Conservation (phyloP, 1,140 invertebrate species). For the Idris sp. region DNA sequence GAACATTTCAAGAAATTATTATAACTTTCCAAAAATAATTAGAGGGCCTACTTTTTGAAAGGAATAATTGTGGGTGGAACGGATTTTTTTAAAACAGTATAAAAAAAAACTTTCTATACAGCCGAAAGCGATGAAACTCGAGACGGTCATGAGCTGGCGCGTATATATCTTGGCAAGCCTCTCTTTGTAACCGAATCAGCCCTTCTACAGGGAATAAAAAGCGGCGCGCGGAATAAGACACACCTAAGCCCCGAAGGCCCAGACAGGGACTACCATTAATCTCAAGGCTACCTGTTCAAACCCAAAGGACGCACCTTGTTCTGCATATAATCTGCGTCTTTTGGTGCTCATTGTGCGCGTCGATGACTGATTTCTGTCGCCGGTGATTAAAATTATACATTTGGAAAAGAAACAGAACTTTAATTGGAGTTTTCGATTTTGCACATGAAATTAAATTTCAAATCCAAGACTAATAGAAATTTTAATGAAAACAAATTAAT, state of each 20-base stretch:
- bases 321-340: conserved; percentile 58
- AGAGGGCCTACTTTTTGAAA: too few species aligned
- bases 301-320: conserved; percentile 54
- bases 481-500: too few species aligned
- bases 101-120: too few species aligned
- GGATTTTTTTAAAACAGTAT: too few species aligned
- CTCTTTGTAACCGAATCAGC: conserved; percentile 54
- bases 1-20: too few species aligned
- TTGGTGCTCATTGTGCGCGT: conserved; percentile 43
- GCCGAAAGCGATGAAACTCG: too few species aligned
- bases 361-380: conserved; percentile 55
- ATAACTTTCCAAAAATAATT: too few species aligned
- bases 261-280: conserved; percentile 69
- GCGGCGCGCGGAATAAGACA: conserved; percentile 57
- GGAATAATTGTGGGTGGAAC: too few species aligned
- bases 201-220: conserved; percentile 37
- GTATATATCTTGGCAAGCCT: conserved; percentile 17
- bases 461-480: too few species aligned
- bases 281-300: conserved; percentile 62
- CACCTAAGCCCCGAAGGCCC: conserved; percentile 68
- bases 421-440: too few species aligned
- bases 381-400: conserved; percentile 46
- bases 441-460: too few species aligned
- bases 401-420: too few species aligned
- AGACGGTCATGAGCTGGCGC: conserved; percentile 15